Evolutionary conservation across 1,140 invertebrate genomes (phyloP), one percentile per base, ranked within the genome.

Genomic region (Pseudachorutes palmiensis): DNA sequence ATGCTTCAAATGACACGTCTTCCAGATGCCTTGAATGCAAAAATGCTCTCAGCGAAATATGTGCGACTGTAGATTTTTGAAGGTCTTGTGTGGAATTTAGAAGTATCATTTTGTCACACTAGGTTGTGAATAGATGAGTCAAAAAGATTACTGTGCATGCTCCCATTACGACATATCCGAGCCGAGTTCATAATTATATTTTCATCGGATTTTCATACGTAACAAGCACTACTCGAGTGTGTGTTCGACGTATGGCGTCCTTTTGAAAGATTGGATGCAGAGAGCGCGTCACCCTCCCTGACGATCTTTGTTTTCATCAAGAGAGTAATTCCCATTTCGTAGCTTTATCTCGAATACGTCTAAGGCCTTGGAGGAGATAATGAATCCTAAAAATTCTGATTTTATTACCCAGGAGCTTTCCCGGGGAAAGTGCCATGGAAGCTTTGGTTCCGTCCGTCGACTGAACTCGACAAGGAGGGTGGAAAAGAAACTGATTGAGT

Each of bases 401-500:
- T 49, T 64, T 64, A n/a, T 36, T 24, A 16, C 9, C 9, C 19
- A 33, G 5, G 9, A 9, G 61, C 30, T 5, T 22, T 3, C 5
- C 61, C n/a, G 16, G 31, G 29, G 58, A 28, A 60, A 12, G 30
- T 9, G 31, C n/a, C n/a, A n/a, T n/a, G n/a, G n/a, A n/a, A n/a
- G n/a, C n/a, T 51, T 1, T 14, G 28, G 32, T 59, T 31, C 29
- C 31, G 28, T 45, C 26, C 36, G 30, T 22, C 36, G 59, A 33
- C 51, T 68, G 62, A 64, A 63, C 59, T 68, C 33, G 55, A 32
- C 12, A 30, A 28, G 58, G 33, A 45, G 58, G 64, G 45, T 57
- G 63, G 64, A 24, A 33, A 32, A 65, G 22, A 48, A 65, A 28
- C 64, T 70, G 64, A 70, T 66, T 70, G 68, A 64, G 68, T 66